Conservation (phyloP, 2,797 vertebrate species). For the Poeciliopsis presidionis region DNA sequence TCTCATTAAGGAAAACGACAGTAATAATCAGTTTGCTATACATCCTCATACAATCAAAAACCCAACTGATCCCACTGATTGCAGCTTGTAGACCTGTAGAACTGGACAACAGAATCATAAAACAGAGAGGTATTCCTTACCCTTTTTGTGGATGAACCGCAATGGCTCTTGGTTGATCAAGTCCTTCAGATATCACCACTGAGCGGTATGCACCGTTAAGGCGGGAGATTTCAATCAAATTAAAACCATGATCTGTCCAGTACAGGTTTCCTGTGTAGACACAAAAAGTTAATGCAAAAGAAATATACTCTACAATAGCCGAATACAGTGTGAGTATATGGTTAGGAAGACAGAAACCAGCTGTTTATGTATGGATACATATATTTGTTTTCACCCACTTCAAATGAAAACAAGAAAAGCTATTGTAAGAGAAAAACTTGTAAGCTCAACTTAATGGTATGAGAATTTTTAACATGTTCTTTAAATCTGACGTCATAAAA, state of each 20-base stretch:
- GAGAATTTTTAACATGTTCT: neutral
- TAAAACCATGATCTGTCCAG: conserved; percentile 98
- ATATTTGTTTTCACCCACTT: neutral
- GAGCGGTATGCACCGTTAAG: conserved; percentile 94
- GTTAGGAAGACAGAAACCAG: neutral
- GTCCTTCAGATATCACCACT: conserved; percentile 92
- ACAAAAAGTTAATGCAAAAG: neutral
- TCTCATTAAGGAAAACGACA: neutral
- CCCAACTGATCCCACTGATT: neutral
- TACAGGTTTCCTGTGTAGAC: conserved; percentile 90
- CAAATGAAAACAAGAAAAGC: neutral
- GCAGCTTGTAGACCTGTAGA: neutral
- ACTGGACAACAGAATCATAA: neutral
- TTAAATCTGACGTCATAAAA: no score
- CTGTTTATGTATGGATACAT: neutral
- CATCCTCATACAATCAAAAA: neutral
- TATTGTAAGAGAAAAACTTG: neutral
- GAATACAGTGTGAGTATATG: neutral
- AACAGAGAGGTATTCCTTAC: conserved; percentile 71
- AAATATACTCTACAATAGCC: no score
- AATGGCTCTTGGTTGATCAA: conserved; percentile 95
- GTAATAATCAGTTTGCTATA: neutral
- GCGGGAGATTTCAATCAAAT: conserved; percentile 94
- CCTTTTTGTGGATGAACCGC: conserved; percentile 96
- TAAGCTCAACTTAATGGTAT: neutral